phyloP scores from a whole-genome alignment of 1,140 invertebrate genomes.

The Proctacanthus coquilletti region DNA sequence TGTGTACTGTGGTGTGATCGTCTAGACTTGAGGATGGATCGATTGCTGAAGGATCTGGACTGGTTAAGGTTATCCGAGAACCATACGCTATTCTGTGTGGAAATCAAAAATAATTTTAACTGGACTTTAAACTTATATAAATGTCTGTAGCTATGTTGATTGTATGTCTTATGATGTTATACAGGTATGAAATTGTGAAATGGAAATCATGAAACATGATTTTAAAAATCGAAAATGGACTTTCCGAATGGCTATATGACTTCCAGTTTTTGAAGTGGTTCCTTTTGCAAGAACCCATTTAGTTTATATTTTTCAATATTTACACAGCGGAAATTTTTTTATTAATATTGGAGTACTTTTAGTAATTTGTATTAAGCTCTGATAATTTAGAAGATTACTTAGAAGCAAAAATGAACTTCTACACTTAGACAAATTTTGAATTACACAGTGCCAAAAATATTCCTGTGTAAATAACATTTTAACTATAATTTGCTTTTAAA shows the following conservation, averaged over 20 bases:
- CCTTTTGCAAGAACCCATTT: no score
- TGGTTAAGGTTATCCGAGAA: constrained; percentile 31
- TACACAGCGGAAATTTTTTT: no score
- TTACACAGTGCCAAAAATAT: no score
- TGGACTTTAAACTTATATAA: neutral
- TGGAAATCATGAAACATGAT: neutral
- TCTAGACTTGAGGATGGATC: constrained; percentile 12
- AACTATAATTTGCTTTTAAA: no score
- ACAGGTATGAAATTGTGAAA: neutral
- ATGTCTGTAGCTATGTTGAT: neutral
- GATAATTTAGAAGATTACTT: neutral
- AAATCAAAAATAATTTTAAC: neutral
- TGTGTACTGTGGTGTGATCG: constrained; percentile 18
- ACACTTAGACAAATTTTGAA: no score
- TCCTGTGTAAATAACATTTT: no score
- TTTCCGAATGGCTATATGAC: constrained; percentile 4
- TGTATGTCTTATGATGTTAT: neutral
- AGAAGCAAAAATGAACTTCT: neutral
- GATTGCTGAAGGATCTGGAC: constrained; percentile 29
- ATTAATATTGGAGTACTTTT: no score
- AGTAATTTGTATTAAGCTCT: no score
- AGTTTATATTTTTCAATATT: no score
- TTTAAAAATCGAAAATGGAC: neutral
- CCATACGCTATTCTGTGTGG: constrained; percentile 19
- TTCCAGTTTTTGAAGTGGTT: constrained; percentile 9